Base-by-base conservation (phyloP, 2,797 vertebrate species). In the Chelon labrosus region DNA sequence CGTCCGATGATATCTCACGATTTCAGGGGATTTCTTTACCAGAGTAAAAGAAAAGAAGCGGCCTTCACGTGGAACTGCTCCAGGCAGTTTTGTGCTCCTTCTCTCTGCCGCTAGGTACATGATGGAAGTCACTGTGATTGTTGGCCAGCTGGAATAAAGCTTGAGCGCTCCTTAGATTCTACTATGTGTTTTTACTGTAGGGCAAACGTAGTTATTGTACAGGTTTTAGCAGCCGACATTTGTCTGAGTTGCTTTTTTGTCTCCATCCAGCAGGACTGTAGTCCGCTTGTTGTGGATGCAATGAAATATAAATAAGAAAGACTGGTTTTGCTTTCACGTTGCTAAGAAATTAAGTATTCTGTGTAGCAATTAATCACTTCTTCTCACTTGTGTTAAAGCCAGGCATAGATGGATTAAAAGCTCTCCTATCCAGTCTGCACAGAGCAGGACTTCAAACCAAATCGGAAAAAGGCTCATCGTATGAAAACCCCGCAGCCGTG, bases 101-200 rank as follows among this genome's bases (percentile, higher is more conserved):
- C 17, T 49, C 42, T 44, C 42, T 74, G 22, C 68, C 39, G 69
- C 11, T 9, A 20, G 50, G 58, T 42, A 25, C 44, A 64, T 53
- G 64, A 64, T 70, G 42, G 31, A 77, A 81, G 67, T 70, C 49
- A 77, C 56, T 37, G 55, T 71, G 69, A 68, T 76, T 77, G 83
- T 73, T 82, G 54, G 58, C 9, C 8, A 0, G 2, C 20, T 73
- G 50, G 58, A 85, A 50, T 52, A n/a, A 50, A 69, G 52, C 17
- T 2, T 0, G 0, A 72, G 10, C 42, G 20, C 38, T 55, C n/a
- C 25, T 62, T 73, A 31, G 79, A 85, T 86, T 73, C 27, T 73
- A 60, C 70, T 65, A 19, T 44, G 16, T 70, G 54, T 59, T 50
- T 53, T 79, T 17, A 60, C 57, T 42, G 14, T 12, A 20, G 57